Conservation (phyloP, 1,140 invertebrate genomes). For the Dysdera silvatica region DNA sequence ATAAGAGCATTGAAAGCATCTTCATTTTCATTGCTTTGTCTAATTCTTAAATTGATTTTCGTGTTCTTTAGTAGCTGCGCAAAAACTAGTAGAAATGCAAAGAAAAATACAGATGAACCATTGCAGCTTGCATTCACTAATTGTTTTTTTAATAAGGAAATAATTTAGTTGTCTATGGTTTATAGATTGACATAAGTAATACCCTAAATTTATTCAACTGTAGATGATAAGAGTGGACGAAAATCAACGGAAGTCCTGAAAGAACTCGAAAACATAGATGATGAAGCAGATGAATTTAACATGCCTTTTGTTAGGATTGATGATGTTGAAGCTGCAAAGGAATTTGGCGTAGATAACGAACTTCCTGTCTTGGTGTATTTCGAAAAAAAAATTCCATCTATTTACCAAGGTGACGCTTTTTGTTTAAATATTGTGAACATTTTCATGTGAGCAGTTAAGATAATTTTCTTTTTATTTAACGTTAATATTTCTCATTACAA, state of each 20-base stretch:
- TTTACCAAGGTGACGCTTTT: constrained; percentile 64
- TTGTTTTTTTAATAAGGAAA: too few species aligned
- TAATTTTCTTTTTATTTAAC: background rate
- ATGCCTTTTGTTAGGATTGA: constrained; percentile 87
- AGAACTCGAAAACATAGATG: constrained; percentile 87
- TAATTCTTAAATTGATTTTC: too few species aligned
- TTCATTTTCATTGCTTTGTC: too few species aligned
- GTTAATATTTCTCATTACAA: background rate
- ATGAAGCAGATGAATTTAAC: constrained; percentile 74
- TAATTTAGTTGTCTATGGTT: too few species aligned
- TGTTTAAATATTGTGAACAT: too few species aligned
- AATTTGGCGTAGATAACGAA: constrained; percentile 60
- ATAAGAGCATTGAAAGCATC: too few species aligned
- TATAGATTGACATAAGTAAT: background rate
- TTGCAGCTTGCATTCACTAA: too few species aligned
- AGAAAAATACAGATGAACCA: too few species aligned
- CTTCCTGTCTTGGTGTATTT: constrained; percentile 83
- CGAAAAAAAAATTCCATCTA: constrained; percentile 82
- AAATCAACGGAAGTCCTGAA: constrained; percentile 66
- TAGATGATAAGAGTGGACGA: constrained; percentile 69
- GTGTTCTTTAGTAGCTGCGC: too few species aligned
- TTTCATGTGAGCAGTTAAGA: background rate
- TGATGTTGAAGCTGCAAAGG: constrained; percentile 78
- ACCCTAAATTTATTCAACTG: constrained; percentile 31
- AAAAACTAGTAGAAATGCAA: too few species aligned